Evolutionary conservation across 2,113 vertebrate genomes (phyloP).

Genomic region (Osmerus mordax): DNA sequence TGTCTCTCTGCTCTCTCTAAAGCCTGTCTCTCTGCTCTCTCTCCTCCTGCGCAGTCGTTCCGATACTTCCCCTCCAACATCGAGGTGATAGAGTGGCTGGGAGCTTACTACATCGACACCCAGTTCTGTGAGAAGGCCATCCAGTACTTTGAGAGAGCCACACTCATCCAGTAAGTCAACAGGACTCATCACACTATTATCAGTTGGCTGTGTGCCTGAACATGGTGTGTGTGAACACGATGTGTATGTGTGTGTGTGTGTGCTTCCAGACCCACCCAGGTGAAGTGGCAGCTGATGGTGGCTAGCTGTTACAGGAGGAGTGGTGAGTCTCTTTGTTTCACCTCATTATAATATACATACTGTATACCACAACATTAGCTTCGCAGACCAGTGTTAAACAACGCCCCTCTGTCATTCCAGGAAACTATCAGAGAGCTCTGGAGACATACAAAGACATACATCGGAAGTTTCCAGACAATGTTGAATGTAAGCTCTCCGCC

Average conservation of each 20-base stretch:
- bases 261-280: slow-evolving; percentile 79
- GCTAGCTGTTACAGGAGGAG: slow-evolving; percentile 94
- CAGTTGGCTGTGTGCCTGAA: background rate
- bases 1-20: too few relatives aligned
- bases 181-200: background rate
- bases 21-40: background rate
- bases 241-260: background rate
- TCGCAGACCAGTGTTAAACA: background rate
- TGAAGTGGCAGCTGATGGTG: slow-evolving; percentile 94
- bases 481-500: slow-evolving; percentile 80
- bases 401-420: slow-evolving; percentile 55
- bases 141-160: slow-evolving; percentile 96
- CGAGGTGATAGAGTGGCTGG: slow-evolving; percentile 95
- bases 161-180: slow-evolving; percentile 91
- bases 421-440: slow-evolving; percentile 94
- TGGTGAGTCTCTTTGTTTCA: slow-evolving; percentile 63
- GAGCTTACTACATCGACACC: slow-evolving; percentile 92
- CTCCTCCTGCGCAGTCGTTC: slow-evolving; percentile 78
- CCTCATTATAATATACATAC: background rate
- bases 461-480: slow-evolving; percentile 90
- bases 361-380: background rate
- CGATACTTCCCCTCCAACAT: slow-evolving; percentile 95
- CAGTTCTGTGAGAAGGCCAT: slow-evolving; percentile 98
- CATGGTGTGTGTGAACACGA: background rate
- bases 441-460: slow-evolving; percentile 94